Evolutionary conservation across 2,888 invertebrate species (phyloP).

Genomic region (Pristionchus fissidentatus): DNA sequence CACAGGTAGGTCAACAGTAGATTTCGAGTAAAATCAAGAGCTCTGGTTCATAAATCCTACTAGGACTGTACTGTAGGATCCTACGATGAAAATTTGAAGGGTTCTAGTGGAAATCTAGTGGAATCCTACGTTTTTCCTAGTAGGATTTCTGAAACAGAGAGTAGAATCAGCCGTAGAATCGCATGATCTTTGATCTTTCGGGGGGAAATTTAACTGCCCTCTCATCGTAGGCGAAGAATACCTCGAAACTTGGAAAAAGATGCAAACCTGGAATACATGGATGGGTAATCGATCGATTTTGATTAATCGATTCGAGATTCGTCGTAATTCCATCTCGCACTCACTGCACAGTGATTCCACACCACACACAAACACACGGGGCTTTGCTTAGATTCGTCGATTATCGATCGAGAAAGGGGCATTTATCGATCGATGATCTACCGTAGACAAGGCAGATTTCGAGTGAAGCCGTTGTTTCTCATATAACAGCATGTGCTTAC

Average conservation of each 20-base stretch:
- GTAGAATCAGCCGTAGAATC: background rate
- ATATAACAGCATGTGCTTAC: constrained; percentile 37
- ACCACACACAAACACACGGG: background rate
- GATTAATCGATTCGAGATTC: background rate
- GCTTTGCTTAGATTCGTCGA: constrained; percentile 32
- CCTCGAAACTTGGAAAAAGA: constrained; percentile 37
- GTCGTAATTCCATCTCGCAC: constrained; percentile 38
- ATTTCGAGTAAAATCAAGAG: background rate
- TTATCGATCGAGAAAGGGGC: background rate
- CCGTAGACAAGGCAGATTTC: background rate
- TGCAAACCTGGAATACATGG: constrained; percentile 52
- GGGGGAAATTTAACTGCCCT: background rate
- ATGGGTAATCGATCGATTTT: constrained; percentile 53
- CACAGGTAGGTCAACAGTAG: constrained; percentile 61
- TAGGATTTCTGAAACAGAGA: too few species aligned
- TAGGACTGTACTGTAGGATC: too few species aligned
- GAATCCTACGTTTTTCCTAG: too few species aligned
- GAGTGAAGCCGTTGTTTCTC: constrained; percentile 10
- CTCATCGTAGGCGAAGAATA: constrained; percentile 29
- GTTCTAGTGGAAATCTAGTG: too few species aligned
- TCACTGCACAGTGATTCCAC: constrained; percentile 10
- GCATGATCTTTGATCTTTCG: constrained; percentile 36
- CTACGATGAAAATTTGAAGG: too few species aligned
- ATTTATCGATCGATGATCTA: constrained; percentile 11
- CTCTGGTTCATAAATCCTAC: too few species aligned